Evolutionary conservation across 2,888 invertebrate genomes (phyloP).

Genomic region (Lucinisca nassula): DNA sequence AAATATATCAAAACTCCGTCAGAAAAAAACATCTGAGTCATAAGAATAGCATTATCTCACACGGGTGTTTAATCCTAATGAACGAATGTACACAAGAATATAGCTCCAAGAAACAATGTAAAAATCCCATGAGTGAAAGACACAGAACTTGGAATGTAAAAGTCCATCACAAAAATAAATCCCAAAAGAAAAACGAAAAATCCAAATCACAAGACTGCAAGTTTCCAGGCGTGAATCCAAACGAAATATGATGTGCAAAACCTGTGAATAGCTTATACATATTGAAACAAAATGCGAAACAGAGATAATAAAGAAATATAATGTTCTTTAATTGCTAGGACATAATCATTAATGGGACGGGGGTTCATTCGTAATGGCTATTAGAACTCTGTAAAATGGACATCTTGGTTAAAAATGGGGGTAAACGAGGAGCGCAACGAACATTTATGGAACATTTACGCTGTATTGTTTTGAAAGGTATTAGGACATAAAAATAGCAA

Average conservation of each 20-base stretch:
- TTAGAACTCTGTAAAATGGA: conserved; percentile 61
- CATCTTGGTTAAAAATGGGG: conserved; percentile 6
- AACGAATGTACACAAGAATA: too few relatives aligned
- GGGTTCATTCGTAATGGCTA: conserved; percentile 65
- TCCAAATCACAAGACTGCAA: not conserved
- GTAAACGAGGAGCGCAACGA: not conserved
- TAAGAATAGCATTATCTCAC: too few relatives aligned
- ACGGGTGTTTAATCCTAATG: too few relatives aligned
- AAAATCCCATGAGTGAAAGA: too few relatives aligned
- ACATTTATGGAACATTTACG: not conserved
- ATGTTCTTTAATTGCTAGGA: conserved; percentile 68
- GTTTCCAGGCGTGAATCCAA: conserved; percentile 15
- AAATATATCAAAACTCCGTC: too few relatives aligned
- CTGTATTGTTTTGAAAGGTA: conserved; percentile 11
- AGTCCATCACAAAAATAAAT: too few relatives aligned
- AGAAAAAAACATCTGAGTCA: too few relatives aligned
- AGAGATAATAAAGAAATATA: conserved; percentile 71
- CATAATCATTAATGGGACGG: conserved; percentile 70
- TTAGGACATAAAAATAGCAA: conserved; percentile 10
- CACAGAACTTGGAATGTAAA: too few relatives aligned
- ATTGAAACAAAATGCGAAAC: conserved; percentile 64
- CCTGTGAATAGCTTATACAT: conserved; percentile 10
- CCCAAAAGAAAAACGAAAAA: not conserved
- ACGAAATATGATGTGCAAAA: conserved; percentile 57
- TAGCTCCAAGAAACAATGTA: too few relatives aligned